These are phyloP conservation scores for Leptoteleia sp. DNA, from an alignment of 1,140 invertebrate species.

Conservation along the genomic window DNA sequence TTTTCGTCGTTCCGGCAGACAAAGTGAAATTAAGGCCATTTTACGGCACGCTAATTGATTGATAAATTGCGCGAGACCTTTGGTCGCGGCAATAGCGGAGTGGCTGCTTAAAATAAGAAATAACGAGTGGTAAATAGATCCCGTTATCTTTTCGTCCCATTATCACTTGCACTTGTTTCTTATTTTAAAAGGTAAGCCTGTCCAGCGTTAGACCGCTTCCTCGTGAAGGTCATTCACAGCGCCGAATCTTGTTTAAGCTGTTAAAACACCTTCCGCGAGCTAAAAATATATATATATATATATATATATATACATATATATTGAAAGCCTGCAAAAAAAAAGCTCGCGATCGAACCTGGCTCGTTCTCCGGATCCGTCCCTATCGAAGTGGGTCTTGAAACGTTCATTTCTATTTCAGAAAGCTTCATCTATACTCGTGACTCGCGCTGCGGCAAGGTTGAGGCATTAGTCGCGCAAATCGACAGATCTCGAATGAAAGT, in stretches of 20 bases:
- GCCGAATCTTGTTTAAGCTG: constrained; percentile 1
- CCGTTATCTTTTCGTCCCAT: background rate
- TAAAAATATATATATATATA: constrained; percentile 17
- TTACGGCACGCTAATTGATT: constrained; percentile 7
- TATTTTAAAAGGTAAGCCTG: background rate
- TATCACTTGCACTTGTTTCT: background rate
- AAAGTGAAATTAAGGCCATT: constrained; percentile 31
- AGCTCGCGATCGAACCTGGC: background rate
- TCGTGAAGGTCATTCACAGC: constrained; percentile 22
- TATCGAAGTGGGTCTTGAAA: background rate
- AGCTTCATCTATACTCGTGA: constrained; percentile 4
- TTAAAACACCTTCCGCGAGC: constrained; percentile 2
- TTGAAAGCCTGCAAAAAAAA: too few species aligned
- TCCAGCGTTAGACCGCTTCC: background rate
- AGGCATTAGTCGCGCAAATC: background rate
- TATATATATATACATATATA: too few species aligned
- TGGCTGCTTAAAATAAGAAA: background rate
- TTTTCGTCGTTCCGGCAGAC: constrained; percentile 7
- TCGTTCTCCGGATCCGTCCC: too few species aligned
- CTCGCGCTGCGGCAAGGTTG: background rate
- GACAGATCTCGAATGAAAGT: constrained; percentile 35
- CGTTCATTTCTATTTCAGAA: constrained; percentile 11
- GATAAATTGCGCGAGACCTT: constrained; percentile 10
- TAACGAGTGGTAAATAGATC: background rate
- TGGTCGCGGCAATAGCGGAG: background rate